A percentile compares a stretch with the other conserved stretches of the same genome.
Conservation (phyloP, 2,797 vertebrate genomes). For the Anabas testudineus region DNA sequence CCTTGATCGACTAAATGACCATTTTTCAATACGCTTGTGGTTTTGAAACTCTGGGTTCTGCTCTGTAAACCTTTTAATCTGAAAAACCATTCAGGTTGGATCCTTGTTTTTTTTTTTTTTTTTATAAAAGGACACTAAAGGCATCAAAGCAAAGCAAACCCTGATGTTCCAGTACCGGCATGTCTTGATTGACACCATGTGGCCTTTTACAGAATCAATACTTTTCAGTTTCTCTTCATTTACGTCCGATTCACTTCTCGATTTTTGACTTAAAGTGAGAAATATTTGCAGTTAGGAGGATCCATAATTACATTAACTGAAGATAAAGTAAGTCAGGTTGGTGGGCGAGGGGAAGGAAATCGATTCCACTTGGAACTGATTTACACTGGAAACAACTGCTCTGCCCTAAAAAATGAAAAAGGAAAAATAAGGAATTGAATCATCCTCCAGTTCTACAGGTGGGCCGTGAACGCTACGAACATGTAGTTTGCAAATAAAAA, state of each 20-base stretch:
- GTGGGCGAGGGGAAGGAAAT: constrained; percentile 51
- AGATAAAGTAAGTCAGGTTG: constrained; percentile 65
- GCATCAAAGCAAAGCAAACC: constrained; percentile 85
- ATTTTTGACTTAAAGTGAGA: constrained; percentile 72
- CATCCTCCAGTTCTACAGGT: background rate
- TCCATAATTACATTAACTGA: constrained; percentile 69
- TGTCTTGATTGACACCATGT: constrained; percentile 90
- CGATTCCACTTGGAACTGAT: constrained; percentile 86
- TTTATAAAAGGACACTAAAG: constrained; percentile 39
- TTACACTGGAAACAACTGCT: constrained; percentile 45
- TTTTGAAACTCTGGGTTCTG: no score
- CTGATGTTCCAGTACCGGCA: constrained; percentile 89
- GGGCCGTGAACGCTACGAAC: background rate
- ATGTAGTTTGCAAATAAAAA: constrained; percentile 82
- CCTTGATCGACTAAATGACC: no score
- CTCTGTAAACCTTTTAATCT: no score
- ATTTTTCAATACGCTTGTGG: no score
- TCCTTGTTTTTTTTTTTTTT: constrained; percentile 32
- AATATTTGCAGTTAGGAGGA: constrained; percentile 64
- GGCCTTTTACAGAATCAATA: constrained; percentile 91
- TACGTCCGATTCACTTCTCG: constrained; percentile 80
- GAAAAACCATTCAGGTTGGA: constrained; percentile 8
- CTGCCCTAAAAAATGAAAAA: constrained; percentile 76
- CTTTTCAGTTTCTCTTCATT: constrained; percentile 89
- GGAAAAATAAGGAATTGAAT: constrained; percentile 70